phyloP scores from a whole-genome alignment of 2,113 vertebrate genomes.

The Phalacrocorax pelagicus region DNA sequence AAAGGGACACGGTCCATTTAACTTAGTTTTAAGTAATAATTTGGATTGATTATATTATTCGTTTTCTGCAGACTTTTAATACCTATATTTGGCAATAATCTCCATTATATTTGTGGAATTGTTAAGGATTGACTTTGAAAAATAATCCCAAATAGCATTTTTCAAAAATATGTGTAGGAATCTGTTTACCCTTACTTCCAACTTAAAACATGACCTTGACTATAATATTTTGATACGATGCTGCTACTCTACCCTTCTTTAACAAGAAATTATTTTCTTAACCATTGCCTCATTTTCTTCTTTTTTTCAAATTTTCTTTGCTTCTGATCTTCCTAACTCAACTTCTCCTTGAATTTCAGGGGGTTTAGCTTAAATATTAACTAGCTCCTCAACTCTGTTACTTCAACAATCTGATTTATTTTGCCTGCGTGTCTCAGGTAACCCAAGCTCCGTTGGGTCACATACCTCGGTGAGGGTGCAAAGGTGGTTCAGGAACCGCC shows the following conservation, averaged over 20 bases:
- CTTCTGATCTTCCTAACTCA: not conserved
- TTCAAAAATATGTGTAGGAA: not conserved
- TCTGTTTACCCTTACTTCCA: not conserved
- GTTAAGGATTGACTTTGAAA: not conserved
- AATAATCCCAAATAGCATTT: not conserved
- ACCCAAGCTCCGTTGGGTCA: not conserved
- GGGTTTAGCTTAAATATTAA: not conserved
- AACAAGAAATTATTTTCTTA: not conserved
- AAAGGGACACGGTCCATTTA: not conserved
- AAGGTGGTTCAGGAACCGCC: not conserved
- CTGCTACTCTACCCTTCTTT: not conserved
- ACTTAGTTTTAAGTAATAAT: not conserved
- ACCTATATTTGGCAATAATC: not conserved
- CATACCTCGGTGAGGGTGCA: not conserved
- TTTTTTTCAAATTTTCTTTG: not conserved
- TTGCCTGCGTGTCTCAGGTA: not conserved
- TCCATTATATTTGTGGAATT: not conserved
- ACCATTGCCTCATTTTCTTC: not conserved
- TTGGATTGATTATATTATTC: not conserved
- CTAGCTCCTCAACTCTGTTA: not conserved
- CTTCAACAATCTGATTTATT: not conserved
- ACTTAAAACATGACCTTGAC: not conserved
- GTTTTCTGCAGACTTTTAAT: not conserved
- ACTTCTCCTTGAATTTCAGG: not conserved
- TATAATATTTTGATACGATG: not conserved